Base-by-base conservation (phyloP, 2,113 vertebrate species). In the Myocastor coypus region DNA sequence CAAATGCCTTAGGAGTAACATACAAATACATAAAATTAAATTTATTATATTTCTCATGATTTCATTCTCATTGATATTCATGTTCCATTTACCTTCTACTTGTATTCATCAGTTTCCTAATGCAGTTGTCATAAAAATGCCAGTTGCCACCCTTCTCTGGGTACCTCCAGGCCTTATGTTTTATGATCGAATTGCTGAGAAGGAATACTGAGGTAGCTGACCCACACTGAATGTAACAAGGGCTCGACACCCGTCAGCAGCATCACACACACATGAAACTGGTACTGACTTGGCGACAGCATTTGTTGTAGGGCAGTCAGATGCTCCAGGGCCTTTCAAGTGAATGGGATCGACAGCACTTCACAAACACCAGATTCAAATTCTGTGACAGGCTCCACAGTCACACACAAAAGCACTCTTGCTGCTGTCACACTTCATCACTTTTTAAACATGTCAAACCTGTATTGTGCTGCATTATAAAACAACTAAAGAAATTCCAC, bases 371-470 rank as follows among this genome's bases (percentile, higher is more conserved):
- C 94, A 28, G 83, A 95, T 7, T 1, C 75, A 94, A 97, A 96
- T 95, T 97, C 93, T 95, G 94, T 97, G 98, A 96, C 97, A 98
- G 97, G 83, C 92, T 94, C 96, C 94, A 96, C 63, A 96, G 98
- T 97, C 97, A 90, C 94, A 94, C 94, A 97, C 95, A 98, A 97
- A 97, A 97, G 94, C 93, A 82, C 92, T 97, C 97, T 94, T 97
- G 98, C 96, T 71, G 90, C 98, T 98, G 97, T 97, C 97, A 97
- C 10, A 92, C 94, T 97, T 87, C 96, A 96, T 94, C 13, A 88
- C 71, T 86, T 96, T 96, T 92, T 92, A 50, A 16, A 89, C 92
- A 88, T 8, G 14, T 94, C 96, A 94, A 93, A 37, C 46, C 55
- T 88, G 59, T 92, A 94, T 96, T 94, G 86, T 0, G 9, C 0